Conservation (phyloP, 2,888 invertebrate genomes). For the Tenthredo distinguenda region DNA sequence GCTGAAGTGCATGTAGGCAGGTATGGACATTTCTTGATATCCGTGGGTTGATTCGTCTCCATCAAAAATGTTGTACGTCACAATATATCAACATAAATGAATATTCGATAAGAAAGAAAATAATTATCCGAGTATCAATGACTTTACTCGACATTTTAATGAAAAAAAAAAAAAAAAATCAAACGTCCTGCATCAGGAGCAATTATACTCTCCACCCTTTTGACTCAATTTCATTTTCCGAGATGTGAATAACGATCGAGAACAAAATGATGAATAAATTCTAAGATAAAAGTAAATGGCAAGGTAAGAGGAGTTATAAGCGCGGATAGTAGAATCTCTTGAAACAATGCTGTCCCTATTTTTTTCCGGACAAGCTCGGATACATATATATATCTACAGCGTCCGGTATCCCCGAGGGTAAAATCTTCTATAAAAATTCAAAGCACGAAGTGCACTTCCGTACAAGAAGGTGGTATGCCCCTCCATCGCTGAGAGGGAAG, state of each 20-base stretch:
- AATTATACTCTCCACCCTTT: not conserved
- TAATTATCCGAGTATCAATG: not conserved
- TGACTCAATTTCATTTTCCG: not conserved
- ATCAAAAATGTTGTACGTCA: not conserved
- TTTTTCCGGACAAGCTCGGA: not conserved
- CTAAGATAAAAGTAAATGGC: not conserved
- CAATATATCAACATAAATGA: not conserved
- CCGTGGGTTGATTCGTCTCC: not conserved
- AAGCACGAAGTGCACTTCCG: constrained; percentile 40
- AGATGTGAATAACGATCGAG: not conserved
- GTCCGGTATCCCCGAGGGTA: not conserved
- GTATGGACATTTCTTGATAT: not conserved
- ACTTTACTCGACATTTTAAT: not conserved
- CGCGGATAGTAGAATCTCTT: not conserved
- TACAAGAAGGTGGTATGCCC: not conserved
- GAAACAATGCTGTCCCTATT: not conserved
- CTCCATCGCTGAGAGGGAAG: not conserved
- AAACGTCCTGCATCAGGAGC: not conserved
- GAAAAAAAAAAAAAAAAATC: not conserved
- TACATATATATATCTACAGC: not conserved
- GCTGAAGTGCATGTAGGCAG: not conserved
- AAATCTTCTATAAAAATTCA: constrained; percentile 10
- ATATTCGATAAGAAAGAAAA: not conserved
- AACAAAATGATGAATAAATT: not conserved
- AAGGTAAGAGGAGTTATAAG: not conserved